Evolutionary conservation across 2,113 vertebrate species (phyloP), one percentile per base, ranked within the genome.

Genomic region (Actinemys pallida): DNA sequence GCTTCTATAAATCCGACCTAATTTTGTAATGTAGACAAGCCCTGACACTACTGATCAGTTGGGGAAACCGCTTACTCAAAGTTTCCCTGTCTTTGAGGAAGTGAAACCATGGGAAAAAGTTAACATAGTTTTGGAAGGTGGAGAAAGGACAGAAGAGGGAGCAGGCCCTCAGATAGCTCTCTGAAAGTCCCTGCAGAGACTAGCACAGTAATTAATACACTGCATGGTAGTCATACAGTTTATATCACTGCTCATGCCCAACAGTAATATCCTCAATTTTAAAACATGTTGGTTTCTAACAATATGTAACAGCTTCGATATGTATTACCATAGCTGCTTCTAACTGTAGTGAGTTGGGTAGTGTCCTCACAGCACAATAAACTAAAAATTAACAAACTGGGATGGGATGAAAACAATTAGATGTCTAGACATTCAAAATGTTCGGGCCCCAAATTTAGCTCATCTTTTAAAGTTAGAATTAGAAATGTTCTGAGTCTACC

Each of bases 201-300:
- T 86, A 85, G 86, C 78, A 47, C 25, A 83, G 81, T 90, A 93
- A 96, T 95, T 94, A 92, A 82, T 1, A 0, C 6, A 27, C 42
- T 78, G 42, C 24, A 10, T 19, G 16, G 62, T 72, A 20, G 17
- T 10, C 65, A 22, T n/a, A 72, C 92, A 62, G 93, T 62, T 95
- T 93, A 82, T 81, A 16, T 72, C 84, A 76, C 83, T 84, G 35
- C 39, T 95, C 4, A 12, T 81, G 79, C 86, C 69, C 89, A 95
- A 95, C 88, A 0, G 2, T 45, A 62, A 31, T 84, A 83, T 91
- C 91, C 91, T 93, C 65, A 93, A 3, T 93, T 95, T 88, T 93
- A 65, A 56, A 84, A 39, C 10, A 35, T 93, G 94, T 3, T 83
- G 92, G 92, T 95, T 96, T 95, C 72, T 91, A 84, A 81, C 52